These are phyloP conservation scores for Liparis tanakae DNA, from an alignment of 2,797 vertebrate species.

Conservation along the genomic window DNA sequence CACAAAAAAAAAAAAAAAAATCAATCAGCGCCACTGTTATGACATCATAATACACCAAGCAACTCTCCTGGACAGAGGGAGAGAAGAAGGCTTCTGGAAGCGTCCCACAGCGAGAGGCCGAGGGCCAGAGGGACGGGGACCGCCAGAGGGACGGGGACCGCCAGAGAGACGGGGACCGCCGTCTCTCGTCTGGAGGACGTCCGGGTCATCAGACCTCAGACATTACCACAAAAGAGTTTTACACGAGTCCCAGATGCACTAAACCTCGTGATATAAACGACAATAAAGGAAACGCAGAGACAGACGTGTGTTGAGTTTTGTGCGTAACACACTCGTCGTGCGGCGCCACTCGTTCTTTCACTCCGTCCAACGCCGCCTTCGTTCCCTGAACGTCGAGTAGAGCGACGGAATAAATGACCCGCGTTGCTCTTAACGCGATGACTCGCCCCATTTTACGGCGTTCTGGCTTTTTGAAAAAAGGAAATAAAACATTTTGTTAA, in stretches of 20 bases:
- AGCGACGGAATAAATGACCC: slow-evolving; percentile 19
- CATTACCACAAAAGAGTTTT: neutral
- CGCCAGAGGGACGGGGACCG: slow-evolving; percentile 35
- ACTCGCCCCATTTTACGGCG: slow-evolving; percentile 16
- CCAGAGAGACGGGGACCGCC: slow-evolving; percentile 33
- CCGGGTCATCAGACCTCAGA: slow-evolving; percentile 5
- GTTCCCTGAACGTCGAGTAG: slow-evolving; percentile 16
- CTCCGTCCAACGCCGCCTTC: neutral
- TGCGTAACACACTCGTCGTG: neutral
- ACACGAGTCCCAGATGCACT: slow-evolving; percentile 3
- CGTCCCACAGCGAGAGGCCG: slow-evolving; percentile 15
- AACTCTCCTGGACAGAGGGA: slow-evolving; percentile 52
- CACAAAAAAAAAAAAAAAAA: slow-evolving; percentile 29
- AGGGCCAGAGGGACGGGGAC: slow-evolving; percentile 37
- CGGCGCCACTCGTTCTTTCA: neutral
- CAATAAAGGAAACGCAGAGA: neutral
- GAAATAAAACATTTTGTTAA: neutral
- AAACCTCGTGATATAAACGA: neutral
- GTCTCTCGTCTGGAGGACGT: slow-evolving; percentile 9
- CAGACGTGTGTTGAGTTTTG: too few relatives aligned
- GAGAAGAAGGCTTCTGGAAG: slow-evolving; percentile 31
- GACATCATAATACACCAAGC: slow-evolving; percentile 77
- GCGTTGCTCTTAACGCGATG: slow-evolving; percentile 20
- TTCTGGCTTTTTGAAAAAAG: neutral
- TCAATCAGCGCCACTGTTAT: slow-evolving; percentile 70